phyloP scores from a whole-genome alignment of 1,140 invertebrate species.

The Hylaeus anthracinus region DNA sequence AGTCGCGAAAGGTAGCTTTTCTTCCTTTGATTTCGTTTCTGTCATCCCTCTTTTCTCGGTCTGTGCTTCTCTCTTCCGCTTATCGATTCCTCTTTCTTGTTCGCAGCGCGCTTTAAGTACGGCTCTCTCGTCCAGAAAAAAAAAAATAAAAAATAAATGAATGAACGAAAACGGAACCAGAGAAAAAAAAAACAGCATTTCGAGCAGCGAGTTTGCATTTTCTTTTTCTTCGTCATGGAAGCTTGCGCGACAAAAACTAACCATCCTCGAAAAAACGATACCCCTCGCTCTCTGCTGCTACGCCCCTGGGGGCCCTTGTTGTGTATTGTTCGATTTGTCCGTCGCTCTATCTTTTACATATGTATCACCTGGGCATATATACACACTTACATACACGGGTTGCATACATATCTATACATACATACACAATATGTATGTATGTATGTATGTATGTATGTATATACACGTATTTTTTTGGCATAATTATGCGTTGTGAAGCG shows the following conservation, averaged over 20 bases:
- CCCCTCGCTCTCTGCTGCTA: conserved; percentile 63
- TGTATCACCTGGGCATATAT: conserved; percentile 36
- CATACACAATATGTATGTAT: no score
- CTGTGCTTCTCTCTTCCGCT: neutral
- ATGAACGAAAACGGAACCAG: neutral
- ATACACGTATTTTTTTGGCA: conserved; percentile 26
- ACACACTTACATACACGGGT: conserved; percentile 17
- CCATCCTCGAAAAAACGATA: conserved; percentile 36
- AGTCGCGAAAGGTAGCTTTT: neutral
- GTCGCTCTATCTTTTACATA: conserved; percentile 64
- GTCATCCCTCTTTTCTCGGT: neutral
- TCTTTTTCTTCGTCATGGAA: conserved; percentile 30
- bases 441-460: conserved; percentile 12
- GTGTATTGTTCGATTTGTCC: conserved; percentile 76
- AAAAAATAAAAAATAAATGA: neutral
- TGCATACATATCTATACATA: neutral
- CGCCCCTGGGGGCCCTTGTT: conserved; percentile 75
- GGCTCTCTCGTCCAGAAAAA: neutral
- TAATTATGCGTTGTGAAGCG: conserved; percentile 33
- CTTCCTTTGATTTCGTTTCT: neutral
- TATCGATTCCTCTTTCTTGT: neutral
- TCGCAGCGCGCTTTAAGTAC: neutral
- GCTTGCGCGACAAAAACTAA: conserved; percentile 56
- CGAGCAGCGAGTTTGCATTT: neutral
- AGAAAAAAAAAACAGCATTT: neutral